Evolutionary conservation across 2,888 invertebrate genomes (phyloP).

Genomic region (Caenorhabditis macrosperma): DNA sequence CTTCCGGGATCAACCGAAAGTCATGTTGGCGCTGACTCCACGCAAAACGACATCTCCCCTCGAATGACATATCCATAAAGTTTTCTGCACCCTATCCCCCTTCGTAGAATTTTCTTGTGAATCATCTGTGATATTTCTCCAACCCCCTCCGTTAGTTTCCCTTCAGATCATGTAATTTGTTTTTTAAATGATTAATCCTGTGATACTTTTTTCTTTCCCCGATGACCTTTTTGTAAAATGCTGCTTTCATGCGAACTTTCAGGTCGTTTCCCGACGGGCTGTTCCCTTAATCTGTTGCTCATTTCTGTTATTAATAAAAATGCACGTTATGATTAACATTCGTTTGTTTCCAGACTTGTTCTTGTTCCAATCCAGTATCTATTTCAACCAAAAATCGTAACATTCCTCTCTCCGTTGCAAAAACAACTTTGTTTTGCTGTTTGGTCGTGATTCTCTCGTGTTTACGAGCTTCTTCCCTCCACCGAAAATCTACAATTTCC

Average conservation of each 20-base stretch:
- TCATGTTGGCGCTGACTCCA: slow-evolving; percentile 51
- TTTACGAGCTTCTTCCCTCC: slow-evolving; percentile 15
- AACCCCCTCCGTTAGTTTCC: not conserved
- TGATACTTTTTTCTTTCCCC: slow-evolving; percentile 14
- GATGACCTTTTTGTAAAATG: slow-evolving; percentile 25
- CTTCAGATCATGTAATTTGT: slow-evolving; percentile 37
- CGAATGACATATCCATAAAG: slow-evolving; percentile 24
- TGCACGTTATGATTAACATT: not conserved
- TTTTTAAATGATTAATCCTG: slow-evolving; percentile 41
- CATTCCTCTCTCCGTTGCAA: not conserved
- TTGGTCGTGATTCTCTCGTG: slow-evolving; percentile 6
- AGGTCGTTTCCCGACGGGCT: no score
- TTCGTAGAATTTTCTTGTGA: slow-evolving; percentile 41
- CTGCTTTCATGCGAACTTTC: not conserved
- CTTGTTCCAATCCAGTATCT: slow-evolving; percentile 7
- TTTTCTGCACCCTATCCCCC: slow-evolving; percentile 1
- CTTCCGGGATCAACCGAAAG: slow-evolving; percentile 57
- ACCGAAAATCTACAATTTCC: slow-evolving; percentile 20
- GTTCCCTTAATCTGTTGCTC: slow-evolving; percentile 2
- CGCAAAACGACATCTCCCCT: slow-evolving; percentile 16
- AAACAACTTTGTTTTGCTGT: slow-evolving; percentile 18
- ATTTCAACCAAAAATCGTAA: not conserved
- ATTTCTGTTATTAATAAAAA: not conserved
- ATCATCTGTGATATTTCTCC: slow-evolving; percentile 44
- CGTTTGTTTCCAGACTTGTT: not conserved